These are phyloP conservation scores for Sus cebifrons DNA, from an alignment of 2,797 vertebrate genomes.

Conservation along the genomic window DNA sequence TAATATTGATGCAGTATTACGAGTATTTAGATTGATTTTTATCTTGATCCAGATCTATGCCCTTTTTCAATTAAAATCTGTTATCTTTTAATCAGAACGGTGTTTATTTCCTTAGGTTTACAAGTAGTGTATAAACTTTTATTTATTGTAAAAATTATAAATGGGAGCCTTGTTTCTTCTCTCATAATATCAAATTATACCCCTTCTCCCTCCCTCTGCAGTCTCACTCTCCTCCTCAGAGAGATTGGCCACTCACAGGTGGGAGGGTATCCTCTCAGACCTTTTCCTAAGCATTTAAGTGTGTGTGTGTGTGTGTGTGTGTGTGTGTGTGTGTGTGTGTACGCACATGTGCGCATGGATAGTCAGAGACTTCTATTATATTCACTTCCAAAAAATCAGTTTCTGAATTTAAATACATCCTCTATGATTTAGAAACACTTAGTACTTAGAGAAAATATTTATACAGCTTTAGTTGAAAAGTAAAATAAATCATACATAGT, in stretches of 20 bases:
- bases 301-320: no score
- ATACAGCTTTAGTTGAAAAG: conserved; percentile 76
- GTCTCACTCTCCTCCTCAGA: background rate
- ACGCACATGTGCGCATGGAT: background rate
- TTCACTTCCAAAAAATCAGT: conserved; percentile 64
- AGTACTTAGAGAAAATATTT: conserved; percentile 82
- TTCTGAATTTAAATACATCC: conserved; percentile 72
- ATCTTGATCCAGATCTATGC: conserved; percentile 20
- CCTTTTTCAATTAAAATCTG: conserved; percentile 43
- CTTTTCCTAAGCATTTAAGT: conserved; percentile 35
- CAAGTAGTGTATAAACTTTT: background rate
- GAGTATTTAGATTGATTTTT: conserved; percentile 23
- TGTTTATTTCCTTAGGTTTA: conserved; percentile 8
- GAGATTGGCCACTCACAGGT: conserved; percentile 28
- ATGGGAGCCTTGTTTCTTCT: background rate
- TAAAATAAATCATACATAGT: conserved; percentile 79
- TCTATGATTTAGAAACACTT: conserved; percentile 78
- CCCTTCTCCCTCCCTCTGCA: background rate
- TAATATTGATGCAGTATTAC: background rate
- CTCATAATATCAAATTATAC: background rate
- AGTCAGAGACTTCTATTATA: conserved; percentile 29
- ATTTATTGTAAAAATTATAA: conserved; percentile 1
- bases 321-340: background rate
- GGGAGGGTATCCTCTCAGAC: background rate
- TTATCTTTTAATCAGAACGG: conserved; percentile 45